Conservation (phyloP, 2,888 invertebrate species). For the Oscheius myriophilus region DNA sequence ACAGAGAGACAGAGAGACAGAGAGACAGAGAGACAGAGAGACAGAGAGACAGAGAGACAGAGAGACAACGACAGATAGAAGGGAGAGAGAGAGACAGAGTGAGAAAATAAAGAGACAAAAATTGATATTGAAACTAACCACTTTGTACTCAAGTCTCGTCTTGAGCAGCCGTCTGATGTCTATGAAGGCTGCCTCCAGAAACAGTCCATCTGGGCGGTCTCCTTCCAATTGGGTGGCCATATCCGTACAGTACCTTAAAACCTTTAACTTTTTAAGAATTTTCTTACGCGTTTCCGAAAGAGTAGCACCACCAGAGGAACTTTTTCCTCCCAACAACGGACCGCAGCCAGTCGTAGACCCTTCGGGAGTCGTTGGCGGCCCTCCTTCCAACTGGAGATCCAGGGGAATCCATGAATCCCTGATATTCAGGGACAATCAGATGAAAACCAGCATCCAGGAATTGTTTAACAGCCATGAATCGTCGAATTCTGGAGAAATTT, state of each 20-base stretch:
- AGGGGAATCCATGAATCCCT: constrained; percentile 8
- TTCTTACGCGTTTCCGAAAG: constrained; percentile 4
- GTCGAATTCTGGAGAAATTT: background rate
- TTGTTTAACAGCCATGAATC: background rate
- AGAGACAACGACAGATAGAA: too few relatives aligned
- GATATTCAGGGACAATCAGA: constrained; percentile 21
- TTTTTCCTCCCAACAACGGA: background rate
- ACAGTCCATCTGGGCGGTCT: constrained; percentile 12
- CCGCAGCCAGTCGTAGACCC: constrained; percentile 7
- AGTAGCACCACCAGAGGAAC: constrained; percentile 22
- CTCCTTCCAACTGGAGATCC: constrained; percentile 2
- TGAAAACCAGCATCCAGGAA: constrained; percentile 5
- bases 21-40: too few relatives aligned
- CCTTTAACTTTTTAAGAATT: too few relatives aligned
- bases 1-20: too few relatives aligned
- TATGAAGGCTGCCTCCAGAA: constrained; percentile 20
- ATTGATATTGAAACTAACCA: background rate
- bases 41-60: too few relatives aligned
- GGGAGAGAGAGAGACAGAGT: too few relatives aligned
- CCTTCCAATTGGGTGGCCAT: background rate
- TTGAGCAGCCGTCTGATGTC: background rate
- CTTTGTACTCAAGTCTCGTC: background rate
- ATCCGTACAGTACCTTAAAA: constrained; percentile 9
- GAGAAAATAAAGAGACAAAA: too few relatives aligned
- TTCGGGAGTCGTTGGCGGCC: background rate